Base-by-base conservation (phyloP, 2,888 invertebrate species). In the Cinara cedri region DNA sequence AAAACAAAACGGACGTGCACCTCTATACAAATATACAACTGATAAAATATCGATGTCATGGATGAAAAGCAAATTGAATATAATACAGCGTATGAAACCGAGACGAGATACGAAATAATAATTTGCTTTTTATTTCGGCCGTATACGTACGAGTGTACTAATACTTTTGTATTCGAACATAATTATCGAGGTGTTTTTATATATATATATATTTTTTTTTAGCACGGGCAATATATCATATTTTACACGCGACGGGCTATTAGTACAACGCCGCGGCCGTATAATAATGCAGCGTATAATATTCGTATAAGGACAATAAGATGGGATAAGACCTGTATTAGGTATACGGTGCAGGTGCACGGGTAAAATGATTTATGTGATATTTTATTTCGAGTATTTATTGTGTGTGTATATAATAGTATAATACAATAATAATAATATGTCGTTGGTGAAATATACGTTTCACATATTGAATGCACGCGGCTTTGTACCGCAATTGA, bases 361-460 rank as follows among this genome's bases (percentile, higher is more conserved):
- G n/a, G n/a, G 26, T 10, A 26, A 46, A 65, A 49, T 66, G 66
- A 66, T 66, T 66, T 66, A 66, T 66, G 46, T n/a, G 66, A 26
- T 49, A 34, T 34, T n/a, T 24, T 21, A 24, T 66, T 66, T 66
- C 11, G 26, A 49, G 21, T 66, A 66, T 49, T 66, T 49, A 49
- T 66, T 11, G 16, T 3, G 6, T 26, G n/a, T 16, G 49, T 42
- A 63, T n/a, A 68, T 51, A 26, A 26, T 68, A 51, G n/a, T n/a
- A n/a, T n/a, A n/a, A n/a, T n/a, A 34, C 34, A 34, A 6, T 6
- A 34, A 34, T 34, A 34, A n/a, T 6, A 34, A 51, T 34, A 16
- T 51, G 3, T n/a, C 34, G 68, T 34, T 34, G 49, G 16, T n/a
- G 51, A 16, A 34, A 34, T n/a, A 26, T 34, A n/a, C n/a, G 26